phyloP scores from a whole-genome alignment of 2,113 vertebrate species.

The Silurus asotus region DNA sequence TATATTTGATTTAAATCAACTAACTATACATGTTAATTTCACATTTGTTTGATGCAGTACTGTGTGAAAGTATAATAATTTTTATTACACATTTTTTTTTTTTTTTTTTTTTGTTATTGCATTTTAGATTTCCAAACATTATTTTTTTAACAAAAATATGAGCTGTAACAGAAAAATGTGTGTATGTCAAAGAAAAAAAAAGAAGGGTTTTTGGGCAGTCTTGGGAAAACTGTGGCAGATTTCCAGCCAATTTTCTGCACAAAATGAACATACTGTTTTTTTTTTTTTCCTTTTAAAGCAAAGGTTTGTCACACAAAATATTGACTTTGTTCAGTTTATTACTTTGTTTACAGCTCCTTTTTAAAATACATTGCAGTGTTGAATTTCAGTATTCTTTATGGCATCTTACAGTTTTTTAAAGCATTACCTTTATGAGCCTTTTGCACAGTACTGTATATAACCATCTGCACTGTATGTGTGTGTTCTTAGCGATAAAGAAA shows the following conservation, averaged over 20 bases:
- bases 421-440: background rate
- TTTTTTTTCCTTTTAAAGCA: background rate
- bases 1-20: background rate
- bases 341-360: background rate
- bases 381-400: background rate
- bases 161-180: background rate
- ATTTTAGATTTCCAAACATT: background rate
- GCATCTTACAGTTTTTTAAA: background rate
- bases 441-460: background rate
- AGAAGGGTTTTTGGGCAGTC: background rate
- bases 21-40: background rate
- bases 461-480: background rate
- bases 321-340: background rate
- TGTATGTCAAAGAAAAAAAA: background rate
- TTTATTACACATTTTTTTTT: background rate
- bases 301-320: background rate
- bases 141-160: background rate
- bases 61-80: background rate
- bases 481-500: background rate
- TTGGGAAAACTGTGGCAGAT: background rate
- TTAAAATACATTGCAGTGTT: background rate
- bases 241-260: background rate
- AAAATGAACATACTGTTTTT: background rate
- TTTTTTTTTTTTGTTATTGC: too few relatives aligned
- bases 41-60: background rate